Conservation (phyloP, 2,888 invertebrate species). For the Andricus quercusramuli region DNA sequence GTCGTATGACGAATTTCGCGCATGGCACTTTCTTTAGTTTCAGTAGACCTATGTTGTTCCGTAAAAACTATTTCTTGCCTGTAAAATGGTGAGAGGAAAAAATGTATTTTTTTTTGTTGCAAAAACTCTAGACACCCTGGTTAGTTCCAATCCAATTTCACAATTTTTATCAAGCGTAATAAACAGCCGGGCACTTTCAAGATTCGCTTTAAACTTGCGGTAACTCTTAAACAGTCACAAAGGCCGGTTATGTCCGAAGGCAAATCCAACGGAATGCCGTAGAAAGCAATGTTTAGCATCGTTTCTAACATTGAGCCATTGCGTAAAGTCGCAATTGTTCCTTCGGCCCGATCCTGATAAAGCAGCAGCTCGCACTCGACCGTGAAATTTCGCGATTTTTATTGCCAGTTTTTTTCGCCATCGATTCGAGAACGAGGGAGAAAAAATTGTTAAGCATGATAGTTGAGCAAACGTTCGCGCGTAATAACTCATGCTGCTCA, state of each 20-base stretch:
- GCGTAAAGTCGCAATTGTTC: constrained; percentile 3
- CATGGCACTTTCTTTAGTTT: too few relatives aligned
- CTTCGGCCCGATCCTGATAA: background rate
- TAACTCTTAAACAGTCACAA: background rate
- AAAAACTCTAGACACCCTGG: too few relatives aligned
- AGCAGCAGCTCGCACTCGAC: constrained; percentile 10
- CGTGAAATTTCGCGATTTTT: constrained; percentile 29
- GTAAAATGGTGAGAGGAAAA: too few relatives aligned
- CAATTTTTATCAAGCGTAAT: background rate
- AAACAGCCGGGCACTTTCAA: background rate
- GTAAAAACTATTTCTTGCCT: too few relatives aligned
- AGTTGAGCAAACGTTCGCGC: constrained; percentile 32
- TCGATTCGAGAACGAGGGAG: constrained; percentile 7
- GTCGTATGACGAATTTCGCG: too few relatives aligned
- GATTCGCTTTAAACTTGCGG: background rate
- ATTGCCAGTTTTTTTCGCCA: background rate
- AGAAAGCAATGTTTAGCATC: constrained; percentile 28
- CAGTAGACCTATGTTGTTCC: too few relatives aligned
- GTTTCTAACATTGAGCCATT: constrained; percentile 19
- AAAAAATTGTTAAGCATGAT: constrained; percentile 12
- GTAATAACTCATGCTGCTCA: constrained; percentile 22
- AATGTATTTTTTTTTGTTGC: too few relatives aligned
- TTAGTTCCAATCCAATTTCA: background rate
- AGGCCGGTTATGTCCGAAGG: background rate
- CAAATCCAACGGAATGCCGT: constrained; percentile 18